Evolutionary conservation across 1,140 invertebrate species (phyloP), one percentile per base, ranked within the genome.

Genomic region (Temnothorax longispinosus): DNA sequence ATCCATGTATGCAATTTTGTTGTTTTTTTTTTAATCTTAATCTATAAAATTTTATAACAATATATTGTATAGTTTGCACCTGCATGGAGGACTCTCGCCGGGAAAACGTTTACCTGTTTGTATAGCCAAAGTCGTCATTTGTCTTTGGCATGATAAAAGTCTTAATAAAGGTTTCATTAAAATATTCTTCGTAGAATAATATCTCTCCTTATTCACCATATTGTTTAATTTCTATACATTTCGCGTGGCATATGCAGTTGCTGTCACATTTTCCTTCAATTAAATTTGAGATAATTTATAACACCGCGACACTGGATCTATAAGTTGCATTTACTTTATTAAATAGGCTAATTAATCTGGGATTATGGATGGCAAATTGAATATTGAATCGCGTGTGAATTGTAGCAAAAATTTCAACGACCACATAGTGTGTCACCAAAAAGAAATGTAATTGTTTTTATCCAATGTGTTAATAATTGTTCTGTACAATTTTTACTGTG

Each of bases 151-250:
- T 87, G 84, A 92, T 91, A 91, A 93, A 84, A 93, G 85, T 92
- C 91, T 85, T 94, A 94, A 94, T 94, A 93, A 93, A 94, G 91
- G 93, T 94, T 94, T 93, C 90, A 93, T 92, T 93, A 90, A 93
- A 93, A 92, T 91, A 91, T 86, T 32, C 35, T 82, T 74, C 32
- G 41, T 35, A 60, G 54, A 35, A 15, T 21, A 10, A 60, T 27
- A 69, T 71, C n/a, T 78, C 27, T 52, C 32, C 27, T 50, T 65
- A 13, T 18, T 0, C 27, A 27, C 15, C 18, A 3, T 41, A 56
- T 44, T 65, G 44, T 54, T 54, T 4, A 58, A 76, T 27, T 56
- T 41, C 15, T n/a, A 8, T 71, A 71, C 13, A 67, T 41, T 47
- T 69, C 2, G 7, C 13, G 6, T 32, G 13, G 1, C n/a, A 21